Conservation (phyloP, 1,140 invertebrate genomes). For the Hypsibius dujardini region DNA sequence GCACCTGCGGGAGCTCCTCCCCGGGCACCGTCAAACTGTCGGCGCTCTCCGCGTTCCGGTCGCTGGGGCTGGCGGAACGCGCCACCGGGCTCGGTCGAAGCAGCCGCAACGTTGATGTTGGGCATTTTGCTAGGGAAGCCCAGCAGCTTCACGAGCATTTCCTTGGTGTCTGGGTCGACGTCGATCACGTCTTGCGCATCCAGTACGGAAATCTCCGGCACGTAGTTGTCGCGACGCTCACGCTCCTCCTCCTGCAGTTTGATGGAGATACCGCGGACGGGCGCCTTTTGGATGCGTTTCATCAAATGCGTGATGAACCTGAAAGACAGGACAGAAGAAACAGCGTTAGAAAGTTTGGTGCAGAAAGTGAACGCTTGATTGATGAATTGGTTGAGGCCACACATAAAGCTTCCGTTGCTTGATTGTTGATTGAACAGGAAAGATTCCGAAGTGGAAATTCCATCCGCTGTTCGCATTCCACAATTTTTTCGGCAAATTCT, state of each 20-base stretch:
- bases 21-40: too few species aligned
- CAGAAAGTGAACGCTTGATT: too few species aligned
- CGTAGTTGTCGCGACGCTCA: slow-evolving; percentile 96
- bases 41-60: too few species aligned
- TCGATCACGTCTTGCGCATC: slow-evolving; percentile 66
- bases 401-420: too few species aligned
- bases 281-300: slow-evolving; percentile 85
- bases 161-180: slow-evolving; percentile 88
- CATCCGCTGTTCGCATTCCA: too few species aligned
- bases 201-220: slow-evolving; percentile 50
- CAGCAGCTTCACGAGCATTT: slow-evolving; percentile 86
- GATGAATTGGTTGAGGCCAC: too few species aligned
- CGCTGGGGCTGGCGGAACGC: background rate
- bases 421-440: too few species aligned
- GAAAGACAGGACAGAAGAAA: background rate
- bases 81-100: background rate
- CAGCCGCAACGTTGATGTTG: background rate
- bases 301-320: slow-evolving; percentile 98
- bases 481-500: too few species aligned
- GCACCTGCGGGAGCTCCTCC: too few species aligned
- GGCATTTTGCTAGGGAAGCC: slow-evolving; percentile 22
- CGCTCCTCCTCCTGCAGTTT: slow-evolving; percentile 97
- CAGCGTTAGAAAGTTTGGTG: too few species aligned
- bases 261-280: slow-evolving; percentile 93
- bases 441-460: too few species aligned